These are phyloP conservation scores for Pasiphila rectangulata DNA, from an alignment of 2,888 invertebrate genomes.

Conservation along the genomic window DNA sequence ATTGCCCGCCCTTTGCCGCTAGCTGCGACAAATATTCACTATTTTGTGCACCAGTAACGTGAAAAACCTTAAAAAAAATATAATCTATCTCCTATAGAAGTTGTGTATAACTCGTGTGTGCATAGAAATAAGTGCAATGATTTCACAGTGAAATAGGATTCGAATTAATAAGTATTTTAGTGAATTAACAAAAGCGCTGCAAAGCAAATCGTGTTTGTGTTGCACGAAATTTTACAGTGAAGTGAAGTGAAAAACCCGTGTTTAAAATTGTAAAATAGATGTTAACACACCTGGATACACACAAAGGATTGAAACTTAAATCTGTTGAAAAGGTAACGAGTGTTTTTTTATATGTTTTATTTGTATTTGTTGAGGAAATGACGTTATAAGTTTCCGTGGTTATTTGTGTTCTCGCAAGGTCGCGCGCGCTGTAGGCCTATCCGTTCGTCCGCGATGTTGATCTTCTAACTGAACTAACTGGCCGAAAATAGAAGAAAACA, in stretches of 20 bases:
- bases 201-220: not conserved
- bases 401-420: no score
- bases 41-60: not conserved
- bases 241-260: constrained; percentile 37
- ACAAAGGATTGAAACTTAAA: constrained; percentile 55
- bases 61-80: not conserved
- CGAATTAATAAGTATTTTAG: not conserved
- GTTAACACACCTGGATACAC: constrained; percentile 59
- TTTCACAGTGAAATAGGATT: not conserved
- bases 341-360: constrained; percentile 27
- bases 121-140: no score
- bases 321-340: constrained; percentile 60
- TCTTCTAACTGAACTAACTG: not conserved
- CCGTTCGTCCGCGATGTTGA: constrained; percentile 14
- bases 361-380: constrained; percentile 22
- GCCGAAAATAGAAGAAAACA: not conserved
- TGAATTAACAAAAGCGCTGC: not conserved
- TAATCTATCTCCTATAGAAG: not conserved
- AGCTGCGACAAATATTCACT: constrained; percentile 12
- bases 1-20: constrained; percentile 24
- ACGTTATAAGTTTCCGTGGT: constrained; percentile 33
- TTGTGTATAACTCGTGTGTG: not conserved
- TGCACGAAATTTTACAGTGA: not conserved
- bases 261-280: constrained; percentile 48
- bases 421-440: constrained; percentile 47